These are phyloP conservation scores for Gambusia yucatana DNA, from an alignment of 2,797 vertebrate genomes.

Conservation along the genomic window DNA sequence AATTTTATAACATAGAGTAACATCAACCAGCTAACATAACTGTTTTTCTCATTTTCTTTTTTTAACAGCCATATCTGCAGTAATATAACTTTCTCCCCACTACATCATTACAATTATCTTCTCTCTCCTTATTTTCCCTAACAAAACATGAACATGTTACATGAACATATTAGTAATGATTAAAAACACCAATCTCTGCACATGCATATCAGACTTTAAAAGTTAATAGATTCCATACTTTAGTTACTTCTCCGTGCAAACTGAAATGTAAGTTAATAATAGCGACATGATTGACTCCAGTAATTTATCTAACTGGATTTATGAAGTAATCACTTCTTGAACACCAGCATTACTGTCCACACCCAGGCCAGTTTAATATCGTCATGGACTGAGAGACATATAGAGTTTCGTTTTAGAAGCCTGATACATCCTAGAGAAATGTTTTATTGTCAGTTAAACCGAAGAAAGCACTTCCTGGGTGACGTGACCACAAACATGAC, in stretches of 20 bases:
- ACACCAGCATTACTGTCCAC: not conserved
- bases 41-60: not conserved
- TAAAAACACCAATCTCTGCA: not conserved
- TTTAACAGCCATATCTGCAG: not conserved
- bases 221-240: not conserved
- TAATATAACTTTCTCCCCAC: not conserved
- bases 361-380: not conserved
- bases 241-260: not conserved
- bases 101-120: not conserved
- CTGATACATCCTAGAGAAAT: not conserved
- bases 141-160: not conserved
- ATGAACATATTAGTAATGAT: not conserved
- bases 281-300: not conserved
- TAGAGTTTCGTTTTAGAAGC: not conserved
- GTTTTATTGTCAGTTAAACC: not conserved
- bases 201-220: not conserved
- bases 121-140: too few relatives aligned
- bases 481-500: not conserved
- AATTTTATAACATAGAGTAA: not conserved
- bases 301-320: not conserved
- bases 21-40: not conserved
- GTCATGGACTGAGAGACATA: not conserved
- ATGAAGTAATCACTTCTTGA: not conserved
- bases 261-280: not conserved
- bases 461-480: not conserved